phyloP scores from a whole-genome alignment of 2,888 invertebrate species.

The Cheilosia variabilis region DNA sequence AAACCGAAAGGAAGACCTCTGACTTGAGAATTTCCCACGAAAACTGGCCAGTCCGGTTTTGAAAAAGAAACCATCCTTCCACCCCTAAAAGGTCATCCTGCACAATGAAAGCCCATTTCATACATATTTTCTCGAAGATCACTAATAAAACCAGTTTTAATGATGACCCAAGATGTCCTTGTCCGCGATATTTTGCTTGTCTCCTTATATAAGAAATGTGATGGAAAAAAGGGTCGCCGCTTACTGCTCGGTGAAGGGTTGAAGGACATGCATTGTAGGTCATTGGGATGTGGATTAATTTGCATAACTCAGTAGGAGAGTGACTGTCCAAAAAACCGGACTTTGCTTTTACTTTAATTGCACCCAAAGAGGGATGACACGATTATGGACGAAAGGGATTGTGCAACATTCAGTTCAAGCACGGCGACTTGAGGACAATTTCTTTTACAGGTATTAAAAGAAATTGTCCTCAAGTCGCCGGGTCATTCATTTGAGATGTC shows the following conservation, averaged over 20 bases:
- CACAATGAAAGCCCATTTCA: conserved; percentile 57
- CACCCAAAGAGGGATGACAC: conserved; percentile 35
- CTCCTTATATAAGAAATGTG: conserved; percentile 15
- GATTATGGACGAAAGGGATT: conserved; percentile 31
- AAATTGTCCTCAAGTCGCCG: conserved; percentile 18
- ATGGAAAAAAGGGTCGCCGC: conserved; percentile 25
- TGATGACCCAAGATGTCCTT: conserved; percentile 76
- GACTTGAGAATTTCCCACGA: conserved; percentile 76
- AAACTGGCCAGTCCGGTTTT: conserved; percentile 78
- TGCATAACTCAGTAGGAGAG: conserved; percentile 56
- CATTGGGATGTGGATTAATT: conserved; percentile 44
- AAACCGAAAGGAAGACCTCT: conserved; percentile 27
- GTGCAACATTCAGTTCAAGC: conserved; percentile 17
- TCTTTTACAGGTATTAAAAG: too few species aligned
- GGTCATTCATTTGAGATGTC: conserved; percentile 71
- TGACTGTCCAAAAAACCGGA: conserved; percentile 71
- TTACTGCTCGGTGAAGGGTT: conserved; percentile 39
- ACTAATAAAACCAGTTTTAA: conserved; percentile 74
- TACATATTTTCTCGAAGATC: conserved; percentile 49
- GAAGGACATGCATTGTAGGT: conserved; percentile 62
- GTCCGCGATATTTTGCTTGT: conserved; percentile 38
- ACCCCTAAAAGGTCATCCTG: conserved; percentile 68
- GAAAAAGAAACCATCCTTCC: conserved; percentile 36
- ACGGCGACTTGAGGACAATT: too few species aligned
- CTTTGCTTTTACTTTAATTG: conserved; percentile 53